These are phyloP conservation scores for Zaprionus taronus DNA, from an alignment of 1,140 invertebrate species.

Conservation along the genomic window DNA sequence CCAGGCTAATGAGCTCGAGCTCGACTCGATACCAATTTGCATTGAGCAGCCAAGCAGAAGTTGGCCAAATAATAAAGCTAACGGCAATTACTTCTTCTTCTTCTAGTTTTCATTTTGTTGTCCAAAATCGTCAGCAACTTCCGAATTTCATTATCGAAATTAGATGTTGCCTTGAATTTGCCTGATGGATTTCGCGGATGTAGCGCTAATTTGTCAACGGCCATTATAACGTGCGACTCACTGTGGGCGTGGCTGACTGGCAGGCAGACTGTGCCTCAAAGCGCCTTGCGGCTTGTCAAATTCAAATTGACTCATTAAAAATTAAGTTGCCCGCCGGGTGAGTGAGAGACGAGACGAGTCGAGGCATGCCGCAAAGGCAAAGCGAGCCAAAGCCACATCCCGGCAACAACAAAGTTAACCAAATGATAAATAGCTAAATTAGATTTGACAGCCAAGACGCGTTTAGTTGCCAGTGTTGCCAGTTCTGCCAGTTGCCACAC, in stretches of 20 bases:
- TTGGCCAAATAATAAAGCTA: slow-evolving; percentile 63
- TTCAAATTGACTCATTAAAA: slow-evolving; percentile 83
- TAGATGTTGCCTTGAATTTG: slow-evolving; percentile 55
- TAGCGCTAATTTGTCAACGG: slow-evolving; percentile 77
- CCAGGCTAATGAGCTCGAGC: slow-evolving; percentile 60
- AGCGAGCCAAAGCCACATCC: slow-evolving; percentile 26
- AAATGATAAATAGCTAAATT: slow-evolving; percentile 82
- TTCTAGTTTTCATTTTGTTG: slow-evolving; percentile 57
- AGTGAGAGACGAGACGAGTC: background rate
- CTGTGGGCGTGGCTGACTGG: slow-evolving; percentile 64
- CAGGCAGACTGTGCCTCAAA: slow-evolving; percentile 12
- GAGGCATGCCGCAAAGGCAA: background rate
- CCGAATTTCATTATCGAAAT: slow-evolving; percentile 82
- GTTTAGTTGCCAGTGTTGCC: slow-evolving; percentile 11
- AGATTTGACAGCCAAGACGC: slow-evolving; percentile 72
- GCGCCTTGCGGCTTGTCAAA: slow-evolving; percentile 68
- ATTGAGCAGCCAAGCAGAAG: slow-evolving; percentile 58
- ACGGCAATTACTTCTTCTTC: slow-evolving; percentile 66
- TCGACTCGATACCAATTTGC: slow-evolving; percentile 74
- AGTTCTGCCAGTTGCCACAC: slow-evolving; percentile 55
- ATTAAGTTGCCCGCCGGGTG: slow-evolving; percentile 65
- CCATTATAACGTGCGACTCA: slow-evolving; percentile 66
- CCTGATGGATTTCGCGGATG: slow-evolving; percentile 74
- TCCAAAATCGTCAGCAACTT: slow-evolving; percentile 73
- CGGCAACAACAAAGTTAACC: slow-evolving; percentile 63